Evolutionary conservation across 2,888 invertebrate species (phyloP).

Genomic region (Zele albiditarsus): DNA sequence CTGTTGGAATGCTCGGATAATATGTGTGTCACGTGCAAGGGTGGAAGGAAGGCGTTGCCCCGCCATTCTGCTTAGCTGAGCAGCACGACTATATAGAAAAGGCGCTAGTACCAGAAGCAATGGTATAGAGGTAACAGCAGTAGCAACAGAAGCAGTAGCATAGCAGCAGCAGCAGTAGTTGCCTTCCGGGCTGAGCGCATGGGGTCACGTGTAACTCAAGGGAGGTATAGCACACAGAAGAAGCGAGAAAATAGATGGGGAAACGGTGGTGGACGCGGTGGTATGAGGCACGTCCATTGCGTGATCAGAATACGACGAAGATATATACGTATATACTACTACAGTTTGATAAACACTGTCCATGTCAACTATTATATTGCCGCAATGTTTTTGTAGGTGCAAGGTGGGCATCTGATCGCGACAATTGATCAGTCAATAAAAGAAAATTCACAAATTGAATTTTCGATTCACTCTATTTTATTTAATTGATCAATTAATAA

Average conservation of each 20-base stretch:
- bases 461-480: neutral
- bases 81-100: constrained; percentile 15
- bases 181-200: constrained; percentile 39
- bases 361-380: constrained; percentile 51
- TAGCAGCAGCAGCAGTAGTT: constrained; percentile 29
- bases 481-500: neutral
- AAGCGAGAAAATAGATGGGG: constrained; percentile 43
- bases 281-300: constrained; percentile 52
- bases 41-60: constrained; percentile 40
- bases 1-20: constrained; percentile 54
- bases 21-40: constrained; percentile 64
- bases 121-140: neutral
- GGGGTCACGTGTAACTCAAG: constrained; percentile 47
- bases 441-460: neutral
- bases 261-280: constrained; percentile 36
- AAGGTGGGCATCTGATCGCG: constrained; percentile 27
- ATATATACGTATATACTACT: constrained; percentile 36
- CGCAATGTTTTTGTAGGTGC: neutral
- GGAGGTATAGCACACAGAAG: constrained; percentile 46
- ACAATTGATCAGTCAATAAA: constrained; percentile 18
- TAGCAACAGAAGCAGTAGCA: neutral
- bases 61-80: constrained; percentile 31
- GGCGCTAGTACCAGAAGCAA: constrained; percentile 6
- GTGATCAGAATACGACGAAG: constrained; percentile 58
- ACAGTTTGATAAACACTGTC: constrained; percentile 61